These are phyloP conservation scores for Xyliphius kryptos DNA, from an alignment of 2,113 vertebrate genomes.

Conservation along the genomic window DNA sequence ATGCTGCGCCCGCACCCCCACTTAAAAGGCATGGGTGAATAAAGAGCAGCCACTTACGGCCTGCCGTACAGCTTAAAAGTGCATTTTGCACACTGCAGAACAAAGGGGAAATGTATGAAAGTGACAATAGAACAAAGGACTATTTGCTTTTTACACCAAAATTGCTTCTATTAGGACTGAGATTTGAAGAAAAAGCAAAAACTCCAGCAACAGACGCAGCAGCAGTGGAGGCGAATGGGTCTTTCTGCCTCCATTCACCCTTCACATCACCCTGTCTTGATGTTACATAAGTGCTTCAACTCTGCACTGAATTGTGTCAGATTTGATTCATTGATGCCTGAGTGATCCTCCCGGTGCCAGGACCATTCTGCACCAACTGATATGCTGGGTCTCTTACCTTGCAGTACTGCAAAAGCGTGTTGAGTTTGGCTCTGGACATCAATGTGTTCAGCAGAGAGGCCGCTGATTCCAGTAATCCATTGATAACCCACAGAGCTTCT, in stretches of 20 bases:
- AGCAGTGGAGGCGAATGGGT: conserved; percentile 2
- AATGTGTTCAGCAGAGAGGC: no score
- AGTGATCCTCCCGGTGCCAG: no score
- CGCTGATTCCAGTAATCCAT: no score
- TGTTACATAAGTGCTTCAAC: conserved; percentile 3
- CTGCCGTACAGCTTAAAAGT: conserved; percentile 44
- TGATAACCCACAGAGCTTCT: no score
- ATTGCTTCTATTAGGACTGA: conserved; percentile 9
- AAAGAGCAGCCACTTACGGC: conserved; percentile 36
- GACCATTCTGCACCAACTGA: neutral
- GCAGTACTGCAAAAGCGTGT: no score
- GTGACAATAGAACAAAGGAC: conserved; percentile 42
- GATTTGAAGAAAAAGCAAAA: conserved; percentile 13
- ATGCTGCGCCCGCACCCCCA: conserved; percentile 33
- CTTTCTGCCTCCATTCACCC: conserved; percentile 15
- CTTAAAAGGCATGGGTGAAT: conserved; percentile 44
- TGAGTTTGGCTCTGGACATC: no score
- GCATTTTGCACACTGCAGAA: conserved; percentile 49
- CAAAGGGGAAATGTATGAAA: conserved; percentile 46
- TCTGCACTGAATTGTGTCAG: conserved; percentile 35
- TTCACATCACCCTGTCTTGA: conserved; percentile 30
- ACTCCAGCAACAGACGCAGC: conserved; percentile 8
- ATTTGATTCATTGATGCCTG: conserved; percentile 10
- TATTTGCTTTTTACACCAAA: conserved; percentile 25
- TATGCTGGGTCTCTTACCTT: neutral